A percentile compares a stretch with the other conserved stretches of the same genome.
Conservation (phyloP, 2,797 vertebrate species). For the Chelon labrosus region DNA sequence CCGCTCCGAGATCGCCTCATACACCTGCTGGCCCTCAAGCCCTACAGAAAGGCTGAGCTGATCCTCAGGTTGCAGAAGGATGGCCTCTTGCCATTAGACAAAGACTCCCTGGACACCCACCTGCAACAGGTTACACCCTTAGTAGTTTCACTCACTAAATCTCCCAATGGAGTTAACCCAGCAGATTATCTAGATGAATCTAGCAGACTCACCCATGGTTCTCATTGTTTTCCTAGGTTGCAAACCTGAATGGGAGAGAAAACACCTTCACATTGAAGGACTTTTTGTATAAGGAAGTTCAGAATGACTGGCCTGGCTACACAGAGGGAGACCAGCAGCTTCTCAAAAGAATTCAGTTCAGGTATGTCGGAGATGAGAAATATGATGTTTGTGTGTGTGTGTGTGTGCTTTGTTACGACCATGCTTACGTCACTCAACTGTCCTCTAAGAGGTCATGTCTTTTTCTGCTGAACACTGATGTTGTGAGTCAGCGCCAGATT, state of each 20-base stretch:
- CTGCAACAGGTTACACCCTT: conserved; percentile 91
- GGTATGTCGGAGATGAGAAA: conserved; percentile 78
- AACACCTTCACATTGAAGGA: conserved; percentile 95
- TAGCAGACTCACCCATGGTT: conserved; percentile 9
- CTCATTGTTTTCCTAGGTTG: conserved; percentile 86
- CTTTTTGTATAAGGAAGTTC: conserved; percentile 92
- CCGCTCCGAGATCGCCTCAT: conserved; percentile 93
- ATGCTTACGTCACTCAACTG: background rate
- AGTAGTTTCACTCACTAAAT: background rate
- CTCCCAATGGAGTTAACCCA: background rate
- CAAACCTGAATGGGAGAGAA: conserved; percentile 91
- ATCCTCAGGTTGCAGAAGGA: conserved; percentile 96
- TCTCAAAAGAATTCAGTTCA: conserved; percentile 92
- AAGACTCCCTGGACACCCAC: conserved; percentile 92
- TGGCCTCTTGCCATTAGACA: conserved; percentile 90
- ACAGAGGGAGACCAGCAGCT: conserved; percentile 96
- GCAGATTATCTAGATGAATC: background rate
- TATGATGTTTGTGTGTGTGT: background rate
- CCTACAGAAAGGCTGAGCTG: conserved; percentile 96
- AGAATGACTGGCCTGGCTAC: conserved; percentile 98
- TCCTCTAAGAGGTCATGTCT: background rate
- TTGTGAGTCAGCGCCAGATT: background rate
- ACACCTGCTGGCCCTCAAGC: conserved; percentile 96
- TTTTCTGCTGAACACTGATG: background rate
- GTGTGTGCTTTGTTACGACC: background rate